A percentile compares a stretch with the other conserved stretches of the same genome.
phyloP scores from a whole-genome alignment of 1,140 invertebrate genomes.

The Venturia canescens region DNA sequence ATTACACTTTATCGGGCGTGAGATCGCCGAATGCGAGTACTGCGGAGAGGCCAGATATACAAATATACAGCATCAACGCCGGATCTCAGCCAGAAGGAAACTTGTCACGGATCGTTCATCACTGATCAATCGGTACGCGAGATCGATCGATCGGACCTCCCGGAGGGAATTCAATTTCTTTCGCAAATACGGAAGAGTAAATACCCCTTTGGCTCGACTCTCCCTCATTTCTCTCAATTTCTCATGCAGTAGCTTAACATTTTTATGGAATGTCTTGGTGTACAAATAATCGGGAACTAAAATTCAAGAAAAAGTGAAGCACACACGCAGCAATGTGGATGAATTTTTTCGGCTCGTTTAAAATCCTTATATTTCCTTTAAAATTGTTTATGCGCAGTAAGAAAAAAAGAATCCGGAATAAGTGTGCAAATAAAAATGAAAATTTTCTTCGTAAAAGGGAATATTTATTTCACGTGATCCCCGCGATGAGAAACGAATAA shows the following conservation, averaged over 20 bases:
- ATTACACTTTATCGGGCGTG: background rate
- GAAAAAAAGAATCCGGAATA: no score
- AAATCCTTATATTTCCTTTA: no score
- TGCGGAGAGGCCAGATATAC: background rate
- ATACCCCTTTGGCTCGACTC: no score
- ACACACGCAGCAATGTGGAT: no score
- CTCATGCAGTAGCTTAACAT: background rate
- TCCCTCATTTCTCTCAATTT: background rate
- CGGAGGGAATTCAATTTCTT: slow-evolving; percentile 44
- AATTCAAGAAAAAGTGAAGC: no score
- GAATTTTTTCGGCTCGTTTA: no score
- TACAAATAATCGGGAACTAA: no score
- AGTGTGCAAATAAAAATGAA: no score
- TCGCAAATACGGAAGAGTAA: slow-evolving; percentile 21
- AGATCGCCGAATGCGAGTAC: background rate
- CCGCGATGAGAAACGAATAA: no score
- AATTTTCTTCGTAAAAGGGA: no score
- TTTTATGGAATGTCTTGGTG: background rate
- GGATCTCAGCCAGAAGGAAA: background rate
- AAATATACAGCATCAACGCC: background rate
- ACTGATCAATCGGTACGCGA: slow-evolving; percentile 24
- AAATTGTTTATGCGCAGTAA: no score
- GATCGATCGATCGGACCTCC: slow-evolving; percentile 37
- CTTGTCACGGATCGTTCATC: slow-evolving; percentile 31
- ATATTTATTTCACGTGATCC: no score